Evolutionary conservation across 2,888 invertebrate species (phyloP).

Genomic region (Phaonia tiefii): DNA sequence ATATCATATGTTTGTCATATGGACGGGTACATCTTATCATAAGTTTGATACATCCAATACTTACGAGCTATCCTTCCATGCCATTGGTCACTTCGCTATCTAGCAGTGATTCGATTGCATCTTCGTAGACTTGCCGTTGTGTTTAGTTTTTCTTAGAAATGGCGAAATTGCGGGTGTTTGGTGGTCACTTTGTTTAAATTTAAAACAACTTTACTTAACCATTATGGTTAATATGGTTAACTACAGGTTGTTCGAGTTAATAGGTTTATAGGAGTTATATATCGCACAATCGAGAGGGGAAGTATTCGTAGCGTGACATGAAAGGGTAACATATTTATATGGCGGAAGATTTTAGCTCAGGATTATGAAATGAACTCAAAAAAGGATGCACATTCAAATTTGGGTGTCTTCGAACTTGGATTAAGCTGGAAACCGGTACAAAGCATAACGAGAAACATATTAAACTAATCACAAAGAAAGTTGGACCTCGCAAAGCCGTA

Average conservation of each 20-base stretch:
- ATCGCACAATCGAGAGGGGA: neutral
- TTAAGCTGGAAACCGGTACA: too few species aligned
- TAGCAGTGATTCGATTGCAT: constrained; percentile 17
- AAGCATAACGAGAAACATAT: too few species aligned
- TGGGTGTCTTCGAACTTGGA: too few species aligned
- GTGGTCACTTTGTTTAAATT: constrained; percentile 34
- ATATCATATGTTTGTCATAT: constrained; percentile 14
- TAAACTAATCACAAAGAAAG: too few species aligned
- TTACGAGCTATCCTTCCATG: neutral
- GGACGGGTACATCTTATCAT: constrained; percentile 21
- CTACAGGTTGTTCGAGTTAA: constrained; percentile 44
- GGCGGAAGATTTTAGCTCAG: too few species aligned
- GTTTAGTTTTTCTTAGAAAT: constrained; percentile 76
- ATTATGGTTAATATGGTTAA: constrained; percentile 55
- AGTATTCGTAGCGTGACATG: neutral
- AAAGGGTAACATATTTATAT: too few species aligned
- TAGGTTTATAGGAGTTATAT: constrained; percentile 25
- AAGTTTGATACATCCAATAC: constrained; percentile 30
- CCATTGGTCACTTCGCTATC: neutral
- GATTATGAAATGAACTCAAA: too few species aligned
- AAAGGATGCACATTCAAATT: too few species aligned
- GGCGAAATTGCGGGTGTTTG: constrained; percentile 80
- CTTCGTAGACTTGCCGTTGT: constrained; percentile 54
- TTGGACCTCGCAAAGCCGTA: too few species aligned
- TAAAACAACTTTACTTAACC: constrained; percentile 51